Percentiles rank a stretch among this genome's conserved stretches.
Conservation (phyloP, 2,113 vertebrate genomes). For the Paradoxurus hermaphroditus region DNA sequence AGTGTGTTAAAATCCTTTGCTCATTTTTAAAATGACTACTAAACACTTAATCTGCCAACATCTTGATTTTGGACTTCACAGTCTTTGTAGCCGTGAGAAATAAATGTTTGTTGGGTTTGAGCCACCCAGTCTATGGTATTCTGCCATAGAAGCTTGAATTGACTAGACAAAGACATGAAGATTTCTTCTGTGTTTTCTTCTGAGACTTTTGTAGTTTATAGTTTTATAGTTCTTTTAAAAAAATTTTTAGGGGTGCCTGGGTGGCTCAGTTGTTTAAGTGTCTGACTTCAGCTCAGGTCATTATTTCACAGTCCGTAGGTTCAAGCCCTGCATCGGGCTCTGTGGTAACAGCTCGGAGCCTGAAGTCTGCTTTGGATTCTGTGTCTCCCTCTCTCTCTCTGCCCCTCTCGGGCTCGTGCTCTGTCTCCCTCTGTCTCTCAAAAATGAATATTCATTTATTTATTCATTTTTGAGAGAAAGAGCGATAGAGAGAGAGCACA, state of each 20-base stretch:
- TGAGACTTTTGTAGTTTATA: not conserved
- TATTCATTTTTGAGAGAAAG: not conserved
- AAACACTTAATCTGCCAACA: not conserved
- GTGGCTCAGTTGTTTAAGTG: too few species aligned
- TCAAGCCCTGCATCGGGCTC: too few species aligned
- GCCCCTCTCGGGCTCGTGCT: too few species aligned
- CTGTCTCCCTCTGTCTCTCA: too few species aligned
- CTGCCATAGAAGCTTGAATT: not conserved
- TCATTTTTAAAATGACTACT: not conserved
- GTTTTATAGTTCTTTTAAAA: not conserved
- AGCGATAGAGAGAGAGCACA: not conserved
- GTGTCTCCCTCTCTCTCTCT: too few species aligned
- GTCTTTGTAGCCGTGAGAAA: not conserved
- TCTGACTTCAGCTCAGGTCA: too few species aligned
- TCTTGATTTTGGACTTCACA: not conserved
- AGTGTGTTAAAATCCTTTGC: not conserved
- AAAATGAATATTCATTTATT: too few species aligned
- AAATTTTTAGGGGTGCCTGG: too few species aligned
- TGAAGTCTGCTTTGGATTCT: too few species aligned
- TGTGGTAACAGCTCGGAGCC: too few species aligned
- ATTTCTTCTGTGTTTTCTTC: not conserved
- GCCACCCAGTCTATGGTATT: not conserved
- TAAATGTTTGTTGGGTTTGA: not conserved
- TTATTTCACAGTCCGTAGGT: too few species aligned
- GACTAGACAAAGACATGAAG: not conserved